Base-by-base conservation (phyloP, 2,797 vertebrate genomes). In the Picus viridis region DNA sequence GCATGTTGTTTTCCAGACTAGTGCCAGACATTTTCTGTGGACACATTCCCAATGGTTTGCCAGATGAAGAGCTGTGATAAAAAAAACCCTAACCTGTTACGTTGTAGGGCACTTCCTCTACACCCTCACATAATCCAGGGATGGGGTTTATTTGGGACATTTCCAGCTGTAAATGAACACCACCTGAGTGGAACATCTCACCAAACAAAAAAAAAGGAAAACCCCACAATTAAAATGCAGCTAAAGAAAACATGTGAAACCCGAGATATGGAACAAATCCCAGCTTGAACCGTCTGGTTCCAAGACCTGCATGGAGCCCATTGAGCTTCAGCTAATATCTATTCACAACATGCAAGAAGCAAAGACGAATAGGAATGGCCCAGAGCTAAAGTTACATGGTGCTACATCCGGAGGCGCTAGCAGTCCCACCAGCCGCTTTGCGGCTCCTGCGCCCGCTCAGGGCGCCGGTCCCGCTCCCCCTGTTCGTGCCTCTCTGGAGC, bases 261-360 rank as follows among this genome's bases (percentile, higher is more conserved):
- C 34, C 0, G 47, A 97, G 93, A 94, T 92, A 91, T 9, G 71
- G 94, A 97, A 96, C 91, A 96, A 96, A 97, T 96, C 94, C 90
- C 93, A 95, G 93, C 89, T 93, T 95, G 95, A 96, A 89, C 93
- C 90, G 69, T 86, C 93, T 85, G 71, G 51, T 95, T 96, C 92
- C 88, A 94, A 94, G 93, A 91, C 88, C 77, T 83, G 47, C 2
- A 1, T 91, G 87, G 86, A 94, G 78, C 78, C 70, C 89, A 93
- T 93, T 95, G 92, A 96, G 64, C 75, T 85, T 83, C 58, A 94
- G 82, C 80, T 95, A 93, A 96, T 96, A 90, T 86, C 92, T 92
- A 96, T 96, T 96, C 95, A 95, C 90, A 92, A 96, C 91, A 90
- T 88, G 88, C 91, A 93, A 92, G 90, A 74, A 94, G 83, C 85